Base-by-base conservation (phyloP, 2,113 vertebrate species). In the Caretta caretta region DNA sequence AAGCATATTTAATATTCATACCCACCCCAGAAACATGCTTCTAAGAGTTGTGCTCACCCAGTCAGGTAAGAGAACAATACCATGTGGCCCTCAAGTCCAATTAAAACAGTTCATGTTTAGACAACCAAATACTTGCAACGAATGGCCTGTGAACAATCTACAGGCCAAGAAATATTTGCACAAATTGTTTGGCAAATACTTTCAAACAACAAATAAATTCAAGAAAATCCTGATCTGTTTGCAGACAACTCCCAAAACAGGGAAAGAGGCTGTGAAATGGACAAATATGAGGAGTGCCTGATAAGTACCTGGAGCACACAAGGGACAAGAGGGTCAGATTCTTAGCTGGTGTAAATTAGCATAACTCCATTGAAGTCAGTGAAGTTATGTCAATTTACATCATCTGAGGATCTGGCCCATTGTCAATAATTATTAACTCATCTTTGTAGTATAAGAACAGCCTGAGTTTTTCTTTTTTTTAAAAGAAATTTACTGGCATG, bases 91-190 rank as follows among this genome's bases (percentile, higher is more conserved):
- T 51, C 46, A 78, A 0, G 1, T 27, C 31, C 83, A 62, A 86
- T 90, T 22, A 80, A 89, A 92, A 5, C 25, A 83, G 5, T 2
- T 88, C 38, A 69, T 80, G n/a, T 17, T 11, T 0, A 59, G 11
- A n/a, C 0, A 1, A 31, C 19, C 1, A 1, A 38, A n/a, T 1
- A 19, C 80, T 89, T 48, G 56, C 10, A 1, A 48, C 5, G 29
- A 8, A 27, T 29, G 80, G 35, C 0, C 90, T 89, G 83, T 38
- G 11, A 90, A 54, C 38, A 87, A 29, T 1, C 25, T 56, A 56
- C 22, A 86, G 83, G 42, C 48, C 53, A 51, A 90, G 59, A 76
- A 89, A 5, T 69, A 69, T 69, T 69, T 69, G 35, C 62, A n/a
- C 35, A 86, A 90, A 89, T 46, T 25, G 13, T 42, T 65, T 19